These are phyloP conservation scores for Ophonus ardosiacus DNA, from an alignment of 2,888 invertebrate genomes.

Conservation along the genomic window DNA sequence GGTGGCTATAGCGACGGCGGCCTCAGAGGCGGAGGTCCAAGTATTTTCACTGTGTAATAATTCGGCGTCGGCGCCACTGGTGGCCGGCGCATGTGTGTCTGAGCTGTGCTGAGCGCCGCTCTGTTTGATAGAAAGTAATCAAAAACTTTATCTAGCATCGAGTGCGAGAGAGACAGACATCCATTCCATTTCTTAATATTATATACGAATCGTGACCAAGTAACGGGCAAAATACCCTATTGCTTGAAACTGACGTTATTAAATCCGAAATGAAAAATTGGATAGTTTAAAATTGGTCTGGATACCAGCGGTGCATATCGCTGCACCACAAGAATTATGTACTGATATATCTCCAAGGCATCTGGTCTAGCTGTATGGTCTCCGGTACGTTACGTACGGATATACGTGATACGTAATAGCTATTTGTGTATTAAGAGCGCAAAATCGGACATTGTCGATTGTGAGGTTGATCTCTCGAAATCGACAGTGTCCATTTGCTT, in stretches of 20 bases:
- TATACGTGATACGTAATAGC: background rate
- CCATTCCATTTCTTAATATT: constrained; percentile 76
- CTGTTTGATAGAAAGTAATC: constrained; percentile 72
- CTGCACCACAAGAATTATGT: constrained; percentile 71
- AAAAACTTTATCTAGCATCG: constrained; percentile 74
- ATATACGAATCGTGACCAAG: constrained; percentile 75
- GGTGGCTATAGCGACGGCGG: constrained; percentile 65
- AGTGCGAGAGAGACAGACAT: constrained; percentile 70
- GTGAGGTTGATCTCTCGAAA: too few relatives aligned
- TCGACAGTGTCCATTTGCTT: too few relatives aligned
- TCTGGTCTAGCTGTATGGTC: background rate
- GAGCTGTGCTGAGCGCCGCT: background rate
- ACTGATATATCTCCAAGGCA: constrained; percentile 68
- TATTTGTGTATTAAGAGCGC: too few relatives aligned
- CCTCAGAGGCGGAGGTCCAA: background rate
- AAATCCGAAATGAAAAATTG: constrained; percentile 77
- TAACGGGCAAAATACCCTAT: constrained; percentile 71
- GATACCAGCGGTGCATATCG: constrained; percentile 70
- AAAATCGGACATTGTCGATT: too few relatives aligned
- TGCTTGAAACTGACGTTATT: constrained; percentile 75
- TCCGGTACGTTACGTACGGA: background rate
- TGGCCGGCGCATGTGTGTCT: constrained; percentile 15
- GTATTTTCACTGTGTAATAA: background rate
- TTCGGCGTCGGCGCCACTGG: constrained; percentile 6
- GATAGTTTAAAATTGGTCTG: constrained; percentile 75